Base-by-base conservation (phyloP, 2,113 vertebrate genomes). In the Hyperoodon ampullatus region DNA sequence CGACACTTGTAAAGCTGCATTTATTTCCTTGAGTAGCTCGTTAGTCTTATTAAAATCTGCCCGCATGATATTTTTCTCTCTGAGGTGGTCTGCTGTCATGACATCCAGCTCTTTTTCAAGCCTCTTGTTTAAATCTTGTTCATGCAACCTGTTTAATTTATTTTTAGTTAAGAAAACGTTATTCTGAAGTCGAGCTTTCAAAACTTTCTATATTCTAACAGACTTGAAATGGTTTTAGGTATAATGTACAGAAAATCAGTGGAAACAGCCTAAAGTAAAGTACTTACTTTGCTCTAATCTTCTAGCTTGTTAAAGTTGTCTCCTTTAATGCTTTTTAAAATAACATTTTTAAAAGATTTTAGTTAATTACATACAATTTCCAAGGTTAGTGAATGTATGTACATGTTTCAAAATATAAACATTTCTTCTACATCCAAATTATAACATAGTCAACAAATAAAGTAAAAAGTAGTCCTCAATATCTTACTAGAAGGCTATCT, bases 11-110 rank as follows among this genome's bases (percentile, higher is more conserved):
- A 99, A 99, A 96, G 99, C 99, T 61, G 99, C 99, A 99, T 99
- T 99, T 99, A 99, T 99, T 99, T 99, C 99, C 98, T 99, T 99
- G 96, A 99, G 99, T 93, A 99, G 99, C 97, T 99, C 99, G 99
- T 99, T 99, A 97, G 99, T 99, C 98, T 99, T 99, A 99, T 99
- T 99, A 99, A 99, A 99, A 99, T 99, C 99, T 71, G 99, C 99
- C 98, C 99, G 99, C 99, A 99, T 99, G 99, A 99, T 99, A 99
- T 99, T 99, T 93, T 99, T 99, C 97, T 99, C 99, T 98, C 99
- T 99, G 99, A 99, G 99, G 98, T 99, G 99, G 96, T 98, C 98
- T 94, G 98, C 98, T 98, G 98, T 99, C 99, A 99, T 98, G 98
- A 99, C 99, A 97, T 98, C 98, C 97, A 99, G 98, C 98, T 99